Percentiles rank a stretch among this genome's conserved stretches.
These are phyloP conservation scores for Macropodus opercularis DNA, from an alignment of 2,797 vertebrate species.

Conservation along the genomic window DNA sequence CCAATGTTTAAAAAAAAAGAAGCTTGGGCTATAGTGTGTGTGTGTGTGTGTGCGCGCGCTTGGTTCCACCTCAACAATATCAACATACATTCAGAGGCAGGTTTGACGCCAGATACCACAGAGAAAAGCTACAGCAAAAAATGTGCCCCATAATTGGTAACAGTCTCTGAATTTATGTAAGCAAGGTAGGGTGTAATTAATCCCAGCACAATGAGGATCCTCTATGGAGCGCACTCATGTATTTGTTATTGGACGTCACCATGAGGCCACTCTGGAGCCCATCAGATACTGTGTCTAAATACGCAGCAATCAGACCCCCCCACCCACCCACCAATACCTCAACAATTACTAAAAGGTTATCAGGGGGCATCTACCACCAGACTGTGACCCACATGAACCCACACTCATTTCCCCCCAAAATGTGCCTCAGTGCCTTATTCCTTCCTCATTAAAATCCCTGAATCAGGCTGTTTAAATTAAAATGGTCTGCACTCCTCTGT, in stretches of 20 bases:
- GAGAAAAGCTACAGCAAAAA: conserved; percentile 82
- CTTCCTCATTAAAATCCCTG: conserved; percentile 86
- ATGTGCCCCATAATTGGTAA: conserved; percentile 91
- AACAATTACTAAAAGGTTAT: conserved; percentile 94
- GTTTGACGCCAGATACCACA: conserved; percentile 63
- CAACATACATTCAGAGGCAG: conserved; percentile 51
- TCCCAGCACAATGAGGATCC: conserved; percentile 92
- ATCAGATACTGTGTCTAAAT: conserved; percentile 90
- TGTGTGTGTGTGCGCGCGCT: conserved; percentile 51
- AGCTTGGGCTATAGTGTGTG: conserved; percentile 50
- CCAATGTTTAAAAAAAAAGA: conserved; percentile 38
- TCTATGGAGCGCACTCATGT: conserved; percentile 86
- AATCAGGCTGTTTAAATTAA: conserved; percentile 59
- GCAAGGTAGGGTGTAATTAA: conserved; percentile 91
- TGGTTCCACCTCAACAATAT: conserved; percentile 68
- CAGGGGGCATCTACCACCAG: conserved; percentile 91
- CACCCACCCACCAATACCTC: conserved; percentile 86
- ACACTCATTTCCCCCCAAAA: conserved; percentile 65
- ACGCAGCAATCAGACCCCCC: conserved; percentile 90
- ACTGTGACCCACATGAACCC: conserved; percentile 85
- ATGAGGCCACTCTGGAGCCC: conserved; percentile 89
- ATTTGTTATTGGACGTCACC: conserved; percentile 94
- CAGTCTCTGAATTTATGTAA: conserved; percentile 90
- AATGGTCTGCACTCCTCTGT: conserved; percentile 21
- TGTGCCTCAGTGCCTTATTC: conserved; percentile 71